Base-by-base conservation (phyloP, 2,888 invertebrate genomes). In the Melanargia galathea region DNA sequence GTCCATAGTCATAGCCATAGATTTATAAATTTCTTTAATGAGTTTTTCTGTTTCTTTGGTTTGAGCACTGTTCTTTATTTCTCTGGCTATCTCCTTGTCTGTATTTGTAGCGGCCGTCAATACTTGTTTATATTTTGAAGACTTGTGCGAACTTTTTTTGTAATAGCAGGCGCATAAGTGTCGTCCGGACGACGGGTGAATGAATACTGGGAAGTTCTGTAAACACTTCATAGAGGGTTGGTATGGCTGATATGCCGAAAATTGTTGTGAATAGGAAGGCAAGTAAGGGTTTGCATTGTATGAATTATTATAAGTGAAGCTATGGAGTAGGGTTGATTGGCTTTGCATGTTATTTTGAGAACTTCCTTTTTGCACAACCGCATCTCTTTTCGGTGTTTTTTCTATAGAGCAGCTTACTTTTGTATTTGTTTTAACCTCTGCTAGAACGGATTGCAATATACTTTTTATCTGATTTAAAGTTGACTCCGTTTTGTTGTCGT, bases 21-120 rank as follows among this genome's bases (percentile, higher is more conserved):
- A 87, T 66, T 86, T 87, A 71, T 90, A 90, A 73, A 90, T 90
- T 74, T 90, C 89, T 70, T 86, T 83, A 22, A 90, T 88, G 24
- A 90, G 75, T 62, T 82, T 82, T 46, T 86, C 80, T 2, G 88
- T 87, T 78, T 88, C 88, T 48, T 76, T 80, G 61, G 65, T 81
- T 3, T 70, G 76, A 13, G 70, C 59, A 11, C 66, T 70, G 56
- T 70, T 70, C 8, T 43, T 7, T 43, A 8, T 43, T 8, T 18
- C 18, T 43, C 16, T 18, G 43, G 43, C 10, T 0, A 59, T 30
- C n/a, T 65, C 62, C 2, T 67, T 57, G 10, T 78, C 83, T 0
- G 86, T 86, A 70, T 86, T 87, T 1, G 87, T 87, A 13, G 82
- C 77, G 16, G 74, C 72, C 40, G 79, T 76, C 4, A 69, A 65